These are phyloP conservation scores for Nematostella vectensis DNA, from an alignment of 92 coral and sea anemone species.

Conservation along the genomic window DNA sequence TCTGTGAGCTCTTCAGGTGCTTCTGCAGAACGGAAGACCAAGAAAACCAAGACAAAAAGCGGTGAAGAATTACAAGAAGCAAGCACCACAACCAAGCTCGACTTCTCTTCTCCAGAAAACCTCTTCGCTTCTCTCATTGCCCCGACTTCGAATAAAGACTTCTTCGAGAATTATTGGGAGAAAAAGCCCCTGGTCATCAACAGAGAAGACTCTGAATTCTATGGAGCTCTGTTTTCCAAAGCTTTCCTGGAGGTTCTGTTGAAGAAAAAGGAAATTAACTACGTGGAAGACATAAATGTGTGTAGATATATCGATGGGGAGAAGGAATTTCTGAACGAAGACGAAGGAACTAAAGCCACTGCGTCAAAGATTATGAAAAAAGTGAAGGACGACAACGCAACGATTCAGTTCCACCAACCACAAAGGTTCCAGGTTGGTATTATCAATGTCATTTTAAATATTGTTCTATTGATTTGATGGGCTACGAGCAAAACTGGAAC, in stretches of 20 bases:
- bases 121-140: slow-evolving; percentile 62
- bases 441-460: neutral
- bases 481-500: no score
- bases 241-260: slow-evolving; percentile 45
- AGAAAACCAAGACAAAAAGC: slow-evolving; percentile 50
- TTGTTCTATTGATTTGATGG: no score
- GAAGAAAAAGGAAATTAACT: slow-evolving; percentile 59
- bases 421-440: slow-evolving; percentile 76
- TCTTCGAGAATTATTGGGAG: slow-evolving; percentile 81
- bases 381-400: slow-evolving; percentile 49
- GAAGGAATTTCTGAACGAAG: slow-evolving; percentile 48
- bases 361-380: slow-evolving; percentile 47
- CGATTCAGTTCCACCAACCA: slow-evolving; percentile 74
- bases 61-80: slow-evolving; percentile 18
- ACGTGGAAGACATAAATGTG: slow-evolving; percentile 60
- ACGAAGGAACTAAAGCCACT: slow-evolving; percentile 36
- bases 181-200: slow-evolving; percentile 68
- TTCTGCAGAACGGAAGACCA: slow-evolving; percentile 38
- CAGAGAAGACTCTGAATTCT: slow-evolving; percentile 60
- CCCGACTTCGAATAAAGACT: slow-evolving; percentile 46
- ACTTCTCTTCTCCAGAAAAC: slow-evolving; percentile 55
- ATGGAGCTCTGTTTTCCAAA: slow-evolving; percentile 58
- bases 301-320: slow-evolving; percentile 71
- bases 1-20: slow-evolving; percentile 31
- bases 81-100: slow-evolving; percentile 26